These are phyloP conservation scores for Arothron firmamentum DNA, from an alignment of 2,113 vertebrate genomes.

Conservation along the genomic window DNA sequence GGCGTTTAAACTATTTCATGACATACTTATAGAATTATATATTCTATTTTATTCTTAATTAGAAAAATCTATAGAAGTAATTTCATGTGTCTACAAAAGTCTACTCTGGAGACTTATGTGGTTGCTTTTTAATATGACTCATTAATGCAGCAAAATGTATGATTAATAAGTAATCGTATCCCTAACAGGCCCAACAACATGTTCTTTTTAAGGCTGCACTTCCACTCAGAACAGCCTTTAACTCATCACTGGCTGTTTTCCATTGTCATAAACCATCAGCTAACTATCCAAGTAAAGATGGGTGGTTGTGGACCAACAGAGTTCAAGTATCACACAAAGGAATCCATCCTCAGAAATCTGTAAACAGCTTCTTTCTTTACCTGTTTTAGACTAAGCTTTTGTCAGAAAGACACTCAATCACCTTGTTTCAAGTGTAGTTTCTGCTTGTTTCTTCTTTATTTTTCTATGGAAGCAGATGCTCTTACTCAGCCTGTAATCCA, in stretches of 20 bases:
- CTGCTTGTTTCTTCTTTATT: not conserved
- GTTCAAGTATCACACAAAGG: too few relatives aligned
- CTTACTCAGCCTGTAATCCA: not conserved
- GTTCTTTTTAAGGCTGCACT: conserved; percentile 47
- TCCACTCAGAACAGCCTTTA: conserved; percentile 26
- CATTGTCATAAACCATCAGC: conserved; percentile 19
- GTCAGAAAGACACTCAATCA: too few relatives aligned
- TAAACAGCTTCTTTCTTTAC: too few relatives aligned
- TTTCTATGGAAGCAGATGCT: not conserved
- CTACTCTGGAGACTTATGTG: conserved; percentile 43
- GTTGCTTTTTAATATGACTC: conserved; percentile 57
- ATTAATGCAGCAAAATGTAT: conserved; percentile 70
- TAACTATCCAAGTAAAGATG: not conserved
- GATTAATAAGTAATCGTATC: conserved; percentile 69
- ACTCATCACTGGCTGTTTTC: conserved; percentile 25
- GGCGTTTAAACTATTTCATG: too few relatives aligned
- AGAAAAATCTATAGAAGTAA: conserved; percentile 19
- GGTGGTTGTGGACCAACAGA: too few relatives aligned
- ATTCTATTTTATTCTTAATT: conserved; percentile 29
- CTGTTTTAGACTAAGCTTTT: too few relatives aligned
- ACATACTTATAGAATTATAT: too few relatives aligned
- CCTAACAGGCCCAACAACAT: conserved; percentile 51
- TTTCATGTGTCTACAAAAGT: conserved; percentile 44
- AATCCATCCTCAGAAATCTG: too few relatives aligned
- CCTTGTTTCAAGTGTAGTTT: too few relatives aligned